These are phyloP conservation scores for Monodelphis domestica DNA, from an alignment of 2,797 vertebrate species.

Conservation along the genomic window DNA sequence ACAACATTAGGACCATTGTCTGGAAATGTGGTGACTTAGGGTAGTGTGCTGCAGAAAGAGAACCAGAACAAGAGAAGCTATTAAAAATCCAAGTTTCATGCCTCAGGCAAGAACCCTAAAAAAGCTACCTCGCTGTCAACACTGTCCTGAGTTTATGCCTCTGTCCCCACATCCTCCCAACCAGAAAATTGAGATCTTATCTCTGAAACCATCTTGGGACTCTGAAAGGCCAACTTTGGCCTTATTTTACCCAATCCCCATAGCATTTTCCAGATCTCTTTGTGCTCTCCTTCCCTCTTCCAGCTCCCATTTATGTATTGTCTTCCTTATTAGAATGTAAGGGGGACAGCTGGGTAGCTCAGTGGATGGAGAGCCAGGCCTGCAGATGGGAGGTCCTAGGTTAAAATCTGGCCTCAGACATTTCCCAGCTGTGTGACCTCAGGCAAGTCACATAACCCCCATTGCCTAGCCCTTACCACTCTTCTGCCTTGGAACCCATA, in stretches of 20 bases:
- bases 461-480: too few species aligned
- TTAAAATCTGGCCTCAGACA: too few species aligned
- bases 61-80: constrained; percentile 8
- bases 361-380: too few species aligned
- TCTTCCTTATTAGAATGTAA: neutral
- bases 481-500: too few species aligned
- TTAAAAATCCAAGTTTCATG: neutral
- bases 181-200: neutral
- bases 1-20: neutral
- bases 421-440: too few species aligned
- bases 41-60: neutral
- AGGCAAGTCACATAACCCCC: too few species aligned
- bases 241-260: neutral
- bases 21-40: neutral
- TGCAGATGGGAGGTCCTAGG: too few species aligned
- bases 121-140: neutral
- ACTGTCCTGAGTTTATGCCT: neutral
- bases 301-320: neutral
- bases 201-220: neutral
- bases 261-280: neutral
- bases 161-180: neutral
- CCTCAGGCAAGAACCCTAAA: neutral
- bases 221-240: neutral
- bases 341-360: too few species aligned
- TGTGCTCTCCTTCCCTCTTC: neutral